Percentiles rank a stretch among this genome's conserved stretches.
These are phyloP conservation scores for Chrysolina oricalcia DNA, from an alignment of 2,888 invertebrate genomes.

Conservation along the genomic window DNA sequence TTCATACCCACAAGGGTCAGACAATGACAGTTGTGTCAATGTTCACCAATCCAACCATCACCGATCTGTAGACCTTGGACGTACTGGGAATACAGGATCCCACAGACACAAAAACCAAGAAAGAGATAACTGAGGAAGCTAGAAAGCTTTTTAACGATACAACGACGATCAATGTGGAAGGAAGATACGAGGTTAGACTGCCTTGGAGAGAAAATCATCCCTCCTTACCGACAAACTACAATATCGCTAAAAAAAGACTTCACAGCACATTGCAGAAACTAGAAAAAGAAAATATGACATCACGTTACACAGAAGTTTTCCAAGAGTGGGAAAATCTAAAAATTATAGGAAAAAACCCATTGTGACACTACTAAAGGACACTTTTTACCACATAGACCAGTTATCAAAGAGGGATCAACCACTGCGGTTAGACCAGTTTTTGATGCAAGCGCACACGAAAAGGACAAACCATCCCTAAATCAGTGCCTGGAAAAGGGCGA, in stretches of 20 bases:
- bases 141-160: constrained; percentile 47
- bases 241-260: constrained; percentile 9
- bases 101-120: neutral
- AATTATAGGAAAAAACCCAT: constrained; percentile 28
- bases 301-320: constrained; percentile 9
- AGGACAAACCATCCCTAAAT: constrained; percentile 50
- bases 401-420: constrained; percentile 32
- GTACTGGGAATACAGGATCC: constrained; percentile 15
- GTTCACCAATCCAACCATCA: constrained; percentile 8
- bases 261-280: constrained; percentile 5
- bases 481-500: constrained; percentile 45
- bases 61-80: constrained; percentile 22
- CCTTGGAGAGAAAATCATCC: constrained; percentile 56
- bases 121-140: constrained; percentile 20
- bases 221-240: constrained; percentile 40
- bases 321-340: constrained; percentile 20
- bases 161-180: constrained; percentile 47
- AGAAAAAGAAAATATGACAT: neutral
- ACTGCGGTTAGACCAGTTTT: constrained; percentile 33
- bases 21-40: neutral
- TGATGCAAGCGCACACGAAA: constrained; percentile 34
- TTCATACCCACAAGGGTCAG: neutral
- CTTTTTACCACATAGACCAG: constrained; percentile 25
- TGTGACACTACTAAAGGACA: constrained; percentile 33
- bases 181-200: constrained; percentile 56